Evolutionary conservation across 2,888 invertebrate genomes (phyloP).

Genomic region (Ariolimax columbianus): DNA sequence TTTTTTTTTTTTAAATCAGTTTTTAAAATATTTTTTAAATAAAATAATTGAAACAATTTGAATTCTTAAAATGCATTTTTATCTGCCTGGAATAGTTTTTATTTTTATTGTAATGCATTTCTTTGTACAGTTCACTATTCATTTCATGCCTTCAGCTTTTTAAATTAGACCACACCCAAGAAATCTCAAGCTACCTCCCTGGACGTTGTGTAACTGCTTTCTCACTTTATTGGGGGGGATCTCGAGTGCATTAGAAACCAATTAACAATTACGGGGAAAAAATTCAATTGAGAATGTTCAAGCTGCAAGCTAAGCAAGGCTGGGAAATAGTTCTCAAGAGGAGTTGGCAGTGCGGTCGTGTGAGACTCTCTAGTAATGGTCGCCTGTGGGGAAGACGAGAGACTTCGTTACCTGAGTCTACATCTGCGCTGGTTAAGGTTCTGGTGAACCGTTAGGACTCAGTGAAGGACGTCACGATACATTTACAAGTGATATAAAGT

Average conservation of each 20-base stretch:
- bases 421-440: slow-evolving; percentile 13
- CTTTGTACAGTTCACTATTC: background rate
- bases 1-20: too few species aligned
- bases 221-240: slow-evolving; percentile 4
- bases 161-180: slow-evolving; percentile 18
- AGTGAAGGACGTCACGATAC: background rate
- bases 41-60: too few species aligned
- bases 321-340: background rate
- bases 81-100: background rate
- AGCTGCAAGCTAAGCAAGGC: background rate
- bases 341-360: slow-evolving; percentile 9
- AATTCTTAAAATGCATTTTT: background rate
- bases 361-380: slow-evolving; percentile 14
- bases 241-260: slow-evolving; percentile 40
- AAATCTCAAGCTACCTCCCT: slow-evolving; percentile 1
- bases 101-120: background rate
- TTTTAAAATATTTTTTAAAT: too few species aligned
- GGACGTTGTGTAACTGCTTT: background rate
- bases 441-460: background rate
- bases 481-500: background rate
- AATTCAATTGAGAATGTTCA: background rate
- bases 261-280: slow-evolving; percentile 33
- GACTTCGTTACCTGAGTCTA: slow-evolving; percentile 16
- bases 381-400: slow-evolving; percentile 5
- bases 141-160: background rate